Evolutionary conservation across 2,888 invertebrate species (phyloP).

Genomic region (Platynereis dumerilii): DNA sequence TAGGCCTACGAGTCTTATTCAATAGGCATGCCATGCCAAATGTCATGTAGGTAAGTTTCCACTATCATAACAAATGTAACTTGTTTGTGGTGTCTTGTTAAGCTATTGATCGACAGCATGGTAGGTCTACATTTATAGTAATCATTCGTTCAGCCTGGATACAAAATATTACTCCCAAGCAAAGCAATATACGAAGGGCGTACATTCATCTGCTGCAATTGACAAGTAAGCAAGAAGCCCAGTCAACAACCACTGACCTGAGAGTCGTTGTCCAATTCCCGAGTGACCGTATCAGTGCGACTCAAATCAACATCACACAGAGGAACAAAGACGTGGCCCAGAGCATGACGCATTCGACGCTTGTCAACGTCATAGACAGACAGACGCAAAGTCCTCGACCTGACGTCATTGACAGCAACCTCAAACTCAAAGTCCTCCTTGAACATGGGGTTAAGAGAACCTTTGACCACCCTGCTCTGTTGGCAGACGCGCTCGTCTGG

Average conservation of each 20-base stretch:
- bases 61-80: too few species aligned
- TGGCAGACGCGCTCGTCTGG: slow-evolving; percentile 56
- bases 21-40: too few species aligned
- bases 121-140: too few species aligned
- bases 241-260: not conserved
- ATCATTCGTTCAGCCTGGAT: too few species aligned
- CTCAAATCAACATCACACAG: slow-evolving; percentile 52
- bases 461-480: slow-evolving; percentile 53
- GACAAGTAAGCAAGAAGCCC: too few species aligned
- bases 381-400: slow-evolving; percentile 50
- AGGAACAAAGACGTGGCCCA: slow-evolving; percentile 60
- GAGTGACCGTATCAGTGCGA: slow-evolving; percentile 43
- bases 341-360: slow-evolving; percentile 57
- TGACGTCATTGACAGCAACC: slow-evolving; percentile 46
- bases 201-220: too few species aligned
- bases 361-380: slow-evolving; percentile 63
- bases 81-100: too few species aligned
- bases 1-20: too few species aligned
- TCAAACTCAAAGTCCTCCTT: slow-evolving; percentile 58
- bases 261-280: not conserved
- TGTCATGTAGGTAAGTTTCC: too few species aligned
- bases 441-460: slow-evolving; percentile 55
- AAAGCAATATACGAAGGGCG: too few species aligned
- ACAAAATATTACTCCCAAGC: too few species aligned
- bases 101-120: too few species aligned